A percentile compares a stretch with the other conserved stretches of the same genome.
These are phyloP conservation scores for Cydia pomonella DNA, from an alignment of 1,140 invertebrate species.

Conservation along the genomic window DNA sequence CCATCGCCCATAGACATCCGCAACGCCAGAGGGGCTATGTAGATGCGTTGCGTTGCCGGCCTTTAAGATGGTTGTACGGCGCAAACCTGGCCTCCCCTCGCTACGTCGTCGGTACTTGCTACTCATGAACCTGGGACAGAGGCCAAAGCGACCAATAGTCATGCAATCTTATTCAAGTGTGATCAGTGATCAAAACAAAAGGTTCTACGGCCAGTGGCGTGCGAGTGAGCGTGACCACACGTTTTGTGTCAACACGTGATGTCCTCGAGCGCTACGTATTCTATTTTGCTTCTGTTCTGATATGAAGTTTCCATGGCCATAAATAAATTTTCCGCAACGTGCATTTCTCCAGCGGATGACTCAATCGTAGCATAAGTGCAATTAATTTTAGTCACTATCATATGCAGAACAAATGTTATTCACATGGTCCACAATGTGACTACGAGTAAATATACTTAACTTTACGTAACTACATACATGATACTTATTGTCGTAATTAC, in stretches of 20 bases:
- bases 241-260: slow-evolving; percentile 12
- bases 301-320: slow-evolving; percentile 6
- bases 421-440: neutral
- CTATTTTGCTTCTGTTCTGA: neutral
- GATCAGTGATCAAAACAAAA: neutral
- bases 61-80: too few relatives aligned
- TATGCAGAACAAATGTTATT: neutral
- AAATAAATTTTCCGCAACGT: slow-evolving; percentile 19
- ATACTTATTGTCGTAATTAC: too few relatives aligned
- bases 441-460: neutral
- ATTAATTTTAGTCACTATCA: slow-evolving; percentile 30
- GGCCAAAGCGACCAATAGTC: too few relatives aligned
- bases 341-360: slow-evolving; percentile 19
- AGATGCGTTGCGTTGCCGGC: too few relatives aligned
- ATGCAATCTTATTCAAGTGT: too few relatives aligned
- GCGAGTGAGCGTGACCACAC: neutral
- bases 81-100: too few relatives aligned
- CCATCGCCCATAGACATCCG: too few relatives aligned
- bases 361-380: slow-evolving; percentile 6
- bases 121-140: too few relatives aligned
- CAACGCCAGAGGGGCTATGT: too few relatives aligned
- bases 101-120: too few relatives aligned
- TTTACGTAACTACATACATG: too few relatives aligned
- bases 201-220: neutral
- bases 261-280: neutral